A percentile compares a stretch with the other conserved stretches of the same genome.
Conservation (phyloP, 2,797 vertebrate species). For the Craterocephalus amniculus region DNA sequence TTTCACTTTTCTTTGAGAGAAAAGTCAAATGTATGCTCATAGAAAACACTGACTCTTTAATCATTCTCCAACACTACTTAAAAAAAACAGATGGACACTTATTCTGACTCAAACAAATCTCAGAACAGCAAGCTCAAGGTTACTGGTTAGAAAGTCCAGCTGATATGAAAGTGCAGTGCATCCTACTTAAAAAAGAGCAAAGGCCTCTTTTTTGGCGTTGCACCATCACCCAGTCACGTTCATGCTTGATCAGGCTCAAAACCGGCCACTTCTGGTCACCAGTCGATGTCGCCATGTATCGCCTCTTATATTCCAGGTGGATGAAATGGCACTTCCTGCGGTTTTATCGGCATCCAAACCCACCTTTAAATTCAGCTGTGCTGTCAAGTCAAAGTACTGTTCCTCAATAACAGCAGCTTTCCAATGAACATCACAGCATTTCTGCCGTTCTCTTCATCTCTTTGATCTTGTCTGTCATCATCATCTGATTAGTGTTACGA, state of each 20-base stretch:
- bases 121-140: no score
- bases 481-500: slow-evolving; percentile 1
- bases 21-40: background rate
- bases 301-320: slow-evolving; percentile 26
- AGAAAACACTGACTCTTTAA: background rate
- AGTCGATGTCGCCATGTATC: background rate
- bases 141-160: background rate
- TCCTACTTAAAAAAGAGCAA: background rate
- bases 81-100: background rate
- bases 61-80: background rate
- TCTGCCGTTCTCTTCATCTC: slow-evolving; percentile 14
- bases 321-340: slow-evolving; percentile 22
- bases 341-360: slow-evolving; percentile 10
- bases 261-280: slow-evolving; percentile 1
- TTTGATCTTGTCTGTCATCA: background rate
- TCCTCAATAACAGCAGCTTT: slow-evolving; percentile 13
- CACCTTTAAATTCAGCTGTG: slow-evolving; percentile 39
- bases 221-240: background rate
- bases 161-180: background rate
- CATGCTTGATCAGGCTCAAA: background rate
- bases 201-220: background rate
- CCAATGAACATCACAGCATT: slow-evolving; percentile 20
- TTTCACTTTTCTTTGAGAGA: background rate
- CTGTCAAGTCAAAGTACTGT: slow-evolving; percentile 24
- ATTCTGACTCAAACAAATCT: no score